A percentile compares a stretch with the other conserved stretches of the same genome.
Evolutionary conservation across 1,140 invertebrate genomes (phyloP).

Genomic region (Teleopsis dalmanni): DNA sequence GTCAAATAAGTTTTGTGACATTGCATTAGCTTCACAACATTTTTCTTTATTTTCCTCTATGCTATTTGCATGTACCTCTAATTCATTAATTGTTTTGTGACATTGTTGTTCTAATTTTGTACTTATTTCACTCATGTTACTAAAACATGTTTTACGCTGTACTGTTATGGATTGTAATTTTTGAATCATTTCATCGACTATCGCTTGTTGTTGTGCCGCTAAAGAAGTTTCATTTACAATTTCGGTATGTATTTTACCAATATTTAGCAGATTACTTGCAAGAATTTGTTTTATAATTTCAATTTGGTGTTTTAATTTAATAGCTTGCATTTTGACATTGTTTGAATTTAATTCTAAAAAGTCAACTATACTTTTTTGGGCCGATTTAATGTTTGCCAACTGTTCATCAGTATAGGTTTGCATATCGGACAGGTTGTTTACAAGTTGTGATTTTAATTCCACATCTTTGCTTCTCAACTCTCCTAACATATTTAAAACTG

Average conservation of each 20-base stretch:
- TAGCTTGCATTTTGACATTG: conserved; percentile 16
- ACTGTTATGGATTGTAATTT: conserved; percentile 20
- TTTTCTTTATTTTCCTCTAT: background rate
- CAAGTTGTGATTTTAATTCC: conserved; percentile 20
- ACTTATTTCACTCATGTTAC: background rate
- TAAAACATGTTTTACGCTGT: conserved; percentile 13
- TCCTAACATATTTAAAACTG: conserved; percentile 18
- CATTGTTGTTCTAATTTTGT: conserved; percentile 3
- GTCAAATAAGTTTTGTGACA: background rate
- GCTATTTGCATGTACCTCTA: background rate
- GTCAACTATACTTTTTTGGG: conserved; percentile 20
- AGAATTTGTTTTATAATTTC: conserved; percentile 15
- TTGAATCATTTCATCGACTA: conserved; percentile 17
- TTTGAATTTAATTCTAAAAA: conserved; percentile 18
- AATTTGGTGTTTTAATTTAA: conserved; percentile 18
- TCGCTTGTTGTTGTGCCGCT: conserved; percentile 16
- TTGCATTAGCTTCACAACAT: background rate
- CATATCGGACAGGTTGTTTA: conserved; percentile 19
- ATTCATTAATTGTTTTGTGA: background rate
- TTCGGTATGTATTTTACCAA: conserved; percentile 21
- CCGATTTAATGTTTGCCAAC: conserved; percentile 19
- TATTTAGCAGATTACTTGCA: conserved; percentile 17
- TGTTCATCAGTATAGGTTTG: conserved; percentile 24
- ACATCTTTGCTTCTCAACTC: conserved; percentile 23
- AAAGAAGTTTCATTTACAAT: conserved; percentile 22